Evolutionary conservation across 2,888 invertebrate species (phyloP).

Genomic region (Polydesmus complanatus): DNA sequence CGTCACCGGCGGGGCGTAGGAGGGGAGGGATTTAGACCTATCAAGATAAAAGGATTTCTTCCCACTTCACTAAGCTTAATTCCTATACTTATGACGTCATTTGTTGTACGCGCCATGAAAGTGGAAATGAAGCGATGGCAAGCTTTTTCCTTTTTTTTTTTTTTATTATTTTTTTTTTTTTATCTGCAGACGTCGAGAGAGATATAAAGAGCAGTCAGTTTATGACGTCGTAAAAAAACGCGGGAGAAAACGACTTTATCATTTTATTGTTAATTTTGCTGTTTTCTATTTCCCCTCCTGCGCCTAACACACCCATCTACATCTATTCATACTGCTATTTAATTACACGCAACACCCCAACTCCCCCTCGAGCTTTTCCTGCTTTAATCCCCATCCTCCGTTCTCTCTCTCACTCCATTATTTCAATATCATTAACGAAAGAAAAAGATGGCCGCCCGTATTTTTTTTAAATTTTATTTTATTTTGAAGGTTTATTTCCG

Average conservation of each 20-base stretch:
- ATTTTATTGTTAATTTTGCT: not conserved
- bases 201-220: not conserved
- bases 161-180: no score
- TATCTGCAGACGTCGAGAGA: no score
- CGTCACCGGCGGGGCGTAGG: not conserved
- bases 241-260: constrained; percentile 1
- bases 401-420: no score
- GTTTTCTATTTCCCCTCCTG: not conserved
- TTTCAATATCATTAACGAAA: no score
- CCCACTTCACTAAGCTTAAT: not conserved
- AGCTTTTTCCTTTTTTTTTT: no score
- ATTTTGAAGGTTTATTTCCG: no score
- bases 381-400: no score
- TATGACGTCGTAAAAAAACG: not conserved
- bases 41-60: not conserved
- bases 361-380: no score
- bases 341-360: no score
- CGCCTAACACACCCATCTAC: not conserved
- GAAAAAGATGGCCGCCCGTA: no score
- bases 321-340: not conserved
- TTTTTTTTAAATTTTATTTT: no score
- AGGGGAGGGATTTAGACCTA: not conserved
- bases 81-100: not conserved
- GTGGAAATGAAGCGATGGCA: not conserved
- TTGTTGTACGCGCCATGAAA: not conserved